Evolutionary conservation across 2,888 invertebrate species (phyloP), one percentile per base, ranked within the genome.

Genomic region (Synergus laeviventris): DNA sequence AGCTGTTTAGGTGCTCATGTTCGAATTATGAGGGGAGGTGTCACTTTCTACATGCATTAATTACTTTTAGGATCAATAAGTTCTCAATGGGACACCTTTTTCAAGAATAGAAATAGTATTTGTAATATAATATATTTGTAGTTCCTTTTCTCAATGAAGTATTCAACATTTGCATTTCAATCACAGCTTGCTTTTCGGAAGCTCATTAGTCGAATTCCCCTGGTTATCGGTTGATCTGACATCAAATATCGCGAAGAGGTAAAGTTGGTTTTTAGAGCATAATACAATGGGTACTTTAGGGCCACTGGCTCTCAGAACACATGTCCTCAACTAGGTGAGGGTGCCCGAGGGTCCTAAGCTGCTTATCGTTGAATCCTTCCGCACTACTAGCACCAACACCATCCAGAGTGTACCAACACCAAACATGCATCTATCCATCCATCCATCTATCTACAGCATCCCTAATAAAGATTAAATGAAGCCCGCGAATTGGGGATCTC

Each of bases 361-460:
- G 76, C 76, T 76, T 76, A 74, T 21, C 24, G 59, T 60, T 42
- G 73, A 76, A 73, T 76, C 76, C 73, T 76, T 76, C 76, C 60
- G 24, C 70, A 60, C 60, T 73, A 66, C 70, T 61, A 64, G 42
- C 39, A 70, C 70, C 21, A 66, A 66, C 59, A 75, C 56, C 66
- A 59, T 59, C 56, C 39, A 66, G 18, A 61, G 21, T 70, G 38
- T 42, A 70, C 60, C 70, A 56, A 42, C 49, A 54, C 64, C 45
- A 61, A 42, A 49, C 45, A 62, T 59, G 24, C 42, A 62, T 18
- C 21, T 45, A 31, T 9, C 31, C 36, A 62, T 59, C 42, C 66
- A 38, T 56, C 74, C 18, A 38, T 39, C 45, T 31, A 56, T 39
- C 74, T 16, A 21, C 59, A 59, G 18, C n/a, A 66, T 21, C 24